Percentiles rank a stretch among this genome's conserved stretches.
Conservation (phyloP, 35 echinoderm and acorn worm species). For the Apostichopus parvimensis region DNA sequence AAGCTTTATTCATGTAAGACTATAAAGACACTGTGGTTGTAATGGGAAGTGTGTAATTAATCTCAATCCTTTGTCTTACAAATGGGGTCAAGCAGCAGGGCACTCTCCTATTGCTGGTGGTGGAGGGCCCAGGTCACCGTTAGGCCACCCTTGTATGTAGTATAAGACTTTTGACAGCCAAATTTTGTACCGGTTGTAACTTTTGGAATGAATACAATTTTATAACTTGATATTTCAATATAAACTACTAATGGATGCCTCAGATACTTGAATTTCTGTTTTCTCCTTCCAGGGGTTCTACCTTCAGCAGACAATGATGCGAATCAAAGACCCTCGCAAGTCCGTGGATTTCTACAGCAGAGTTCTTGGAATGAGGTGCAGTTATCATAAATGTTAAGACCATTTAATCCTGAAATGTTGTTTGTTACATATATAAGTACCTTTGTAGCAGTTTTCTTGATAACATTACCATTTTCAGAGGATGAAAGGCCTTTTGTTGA, state of each 20-base stretch:
- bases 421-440: no score
- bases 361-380: constrained; percentile 96
- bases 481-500: no score
- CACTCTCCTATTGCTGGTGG: no score
- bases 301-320: constrained; percentile 94
- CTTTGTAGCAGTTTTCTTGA: neutral
- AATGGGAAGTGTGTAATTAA: no score
- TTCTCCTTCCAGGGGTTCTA: constrained; percentile 79
- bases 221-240: neutral
- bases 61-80: no score
- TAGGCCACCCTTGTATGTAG: neutral
- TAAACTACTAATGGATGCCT: neutral
- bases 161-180: neutral
- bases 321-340: constrained; percentile 83
- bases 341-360: constrained; percentile 89
- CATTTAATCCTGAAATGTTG: no score
- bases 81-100: no score
- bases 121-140: neutral
- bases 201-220: neutral
- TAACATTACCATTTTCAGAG: no score
- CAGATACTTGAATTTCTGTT: constrained; percentile 13
- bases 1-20: no score
- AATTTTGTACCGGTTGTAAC: neutral
- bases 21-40: no score
- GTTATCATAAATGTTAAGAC: neutral